Percentiles rank a stretch among this genome's conserved stretches.
These are phyloP conservation scores for Mamestra configurata DNA, from an alignment of 1,140 invertebrate genomes.

Conservation along the genomic window DNA sequence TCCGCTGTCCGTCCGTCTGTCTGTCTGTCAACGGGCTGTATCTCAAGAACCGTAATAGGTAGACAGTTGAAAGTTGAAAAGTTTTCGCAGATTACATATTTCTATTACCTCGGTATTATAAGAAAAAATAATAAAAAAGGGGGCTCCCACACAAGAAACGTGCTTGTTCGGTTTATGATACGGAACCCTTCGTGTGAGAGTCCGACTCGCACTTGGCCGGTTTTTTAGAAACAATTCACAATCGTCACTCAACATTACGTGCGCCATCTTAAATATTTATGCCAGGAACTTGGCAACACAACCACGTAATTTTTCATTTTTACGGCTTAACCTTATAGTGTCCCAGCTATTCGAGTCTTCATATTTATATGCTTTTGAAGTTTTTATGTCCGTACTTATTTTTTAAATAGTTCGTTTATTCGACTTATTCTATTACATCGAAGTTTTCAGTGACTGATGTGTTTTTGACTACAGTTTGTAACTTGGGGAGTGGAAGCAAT, in stretches of 20 bases:
- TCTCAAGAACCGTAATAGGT: too few relatives aligned
- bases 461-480: background rate
- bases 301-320: conserved; percentile 37
- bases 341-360: background rate
- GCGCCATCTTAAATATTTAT: background rate
- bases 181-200: too few relatives aligned
- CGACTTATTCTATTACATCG: background rate
- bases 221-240: background rate
- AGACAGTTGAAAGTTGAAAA: too few relatives aligned
- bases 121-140: too few relatives aligned
- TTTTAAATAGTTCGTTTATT: background rate
- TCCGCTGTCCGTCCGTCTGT: too few relatives aligned
- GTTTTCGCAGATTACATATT: too few relatives aligned
- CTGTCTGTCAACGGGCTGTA: too few relatives aligned
- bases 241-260: background rate
- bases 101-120: too few relatives aligned
- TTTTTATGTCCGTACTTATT: background rate
- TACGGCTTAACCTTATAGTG: background rate
- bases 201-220: too few relatives aligned
- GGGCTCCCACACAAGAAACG: too few relatives aligned
- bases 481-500: background rate
- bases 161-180: too few relatives aligned
- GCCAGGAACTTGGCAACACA: conserved; percentile 2
- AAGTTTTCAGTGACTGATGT: background rate
- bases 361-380: background rate